Conservation (phyloP, 2,113 vertebrate species). For the Albula goreensis region DNA sequence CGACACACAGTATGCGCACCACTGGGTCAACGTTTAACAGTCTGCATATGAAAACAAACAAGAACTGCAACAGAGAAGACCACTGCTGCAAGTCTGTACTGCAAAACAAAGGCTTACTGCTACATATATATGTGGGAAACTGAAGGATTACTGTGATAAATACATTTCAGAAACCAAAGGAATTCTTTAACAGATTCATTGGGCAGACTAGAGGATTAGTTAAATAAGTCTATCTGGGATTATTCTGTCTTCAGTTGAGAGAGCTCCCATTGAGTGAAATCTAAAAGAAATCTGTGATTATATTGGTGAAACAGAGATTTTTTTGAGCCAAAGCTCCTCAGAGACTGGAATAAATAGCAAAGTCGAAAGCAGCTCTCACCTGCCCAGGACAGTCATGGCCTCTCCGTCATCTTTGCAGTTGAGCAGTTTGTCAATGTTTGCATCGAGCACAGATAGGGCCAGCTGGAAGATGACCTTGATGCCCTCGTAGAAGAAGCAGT, state of each 20-base stretch:
- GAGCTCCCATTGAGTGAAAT: not conserved
- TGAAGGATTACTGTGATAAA: not conserved
- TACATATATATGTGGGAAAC: not conserved
- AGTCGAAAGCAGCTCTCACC: conserved; percentile 62
- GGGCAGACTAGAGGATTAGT: not conserved
- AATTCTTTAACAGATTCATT: too few relatives aligned
- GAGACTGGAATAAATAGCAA: not conserved
- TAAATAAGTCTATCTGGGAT: not conserved
- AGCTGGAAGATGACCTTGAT: conserved; percentile 99
- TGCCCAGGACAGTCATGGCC: conserved; percentile 97
- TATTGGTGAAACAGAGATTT: not conserved
- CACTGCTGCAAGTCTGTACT: not conserved
- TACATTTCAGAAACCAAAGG: not conserved
- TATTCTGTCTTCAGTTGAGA: not conserved
- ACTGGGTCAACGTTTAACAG: not conserved
- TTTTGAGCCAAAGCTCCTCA: not conserved
- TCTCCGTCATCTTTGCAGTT: conserved; percentile 97
- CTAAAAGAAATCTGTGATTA: not conserved
- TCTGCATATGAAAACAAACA: too few relatives aligned
- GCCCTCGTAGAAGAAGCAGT: conserved; percentile 99
- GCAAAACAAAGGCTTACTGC: not conserved
- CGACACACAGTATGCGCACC: not conserved
- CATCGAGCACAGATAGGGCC: conserved; percentile 90
- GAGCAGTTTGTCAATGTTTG: conserved; percentile 91
- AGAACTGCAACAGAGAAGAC: not conserved